phyloP scores from a whole-genome alignment of 1,140 invertebrate species.

The Diabrotica undecimpunctata region DNA sequence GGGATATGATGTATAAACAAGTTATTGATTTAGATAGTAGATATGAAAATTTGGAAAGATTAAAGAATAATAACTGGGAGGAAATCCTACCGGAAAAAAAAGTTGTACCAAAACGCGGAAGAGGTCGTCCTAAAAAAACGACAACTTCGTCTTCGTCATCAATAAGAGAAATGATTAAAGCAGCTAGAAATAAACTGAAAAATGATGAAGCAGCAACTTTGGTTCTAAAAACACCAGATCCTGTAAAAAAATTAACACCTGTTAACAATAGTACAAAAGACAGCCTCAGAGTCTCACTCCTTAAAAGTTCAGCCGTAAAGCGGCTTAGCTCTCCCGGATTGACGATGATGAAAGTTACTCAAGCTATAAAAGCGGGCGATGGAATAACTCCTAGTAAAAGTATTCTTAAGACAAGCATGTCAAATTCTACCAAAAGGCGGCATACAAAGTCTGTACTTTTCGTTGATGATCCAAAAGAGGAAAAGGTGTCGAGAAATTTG shows the following conservation, averaged over 20 bases:
- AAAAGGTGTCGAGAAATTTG: neutral
- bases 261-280: conserved; percentile 1
- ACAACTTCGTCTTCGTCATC: conserved; percentile 19
- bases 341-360: conserved; percentile 34
- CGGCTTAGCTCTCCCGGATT: conserved; percentile 25
- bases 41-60: conserved; percentile 52
- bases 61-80: conserved; percentile 53
- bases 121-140: conserved; percentile 18
- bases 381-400: conserved; percentile 32
- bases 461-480: conserved; percentile 16
- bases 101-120: conserved; percentile 16
- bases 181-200: conserved; percentile 26
- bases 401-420: conserved; percentile 29
- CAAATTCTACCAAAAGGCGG: conserved; percentile 23
- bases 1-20: conserved; percentile 71
- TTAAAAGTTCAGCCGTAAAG: conserved; percentile 9
- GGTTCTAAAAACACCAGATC: neutral
- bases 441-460: conserved; percentile 34
- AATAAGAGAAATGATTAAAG: conserved; percentile 31
- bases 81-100: conserved; percentile 43
- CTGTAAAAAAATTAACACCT: neutral
- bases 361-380: conserved; percentile 28
- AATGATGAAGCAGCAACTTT: conserved; percentile 8
- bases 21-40: conserved; percentile 53
- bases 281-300: conserved; percentile 21